A percentile compares a stretch with the other conserved stretches of the same genome.
phyloP scores from a whole-genome alignment of 2,113 vertebrate genomes.

The Pipa parva region DNA sequence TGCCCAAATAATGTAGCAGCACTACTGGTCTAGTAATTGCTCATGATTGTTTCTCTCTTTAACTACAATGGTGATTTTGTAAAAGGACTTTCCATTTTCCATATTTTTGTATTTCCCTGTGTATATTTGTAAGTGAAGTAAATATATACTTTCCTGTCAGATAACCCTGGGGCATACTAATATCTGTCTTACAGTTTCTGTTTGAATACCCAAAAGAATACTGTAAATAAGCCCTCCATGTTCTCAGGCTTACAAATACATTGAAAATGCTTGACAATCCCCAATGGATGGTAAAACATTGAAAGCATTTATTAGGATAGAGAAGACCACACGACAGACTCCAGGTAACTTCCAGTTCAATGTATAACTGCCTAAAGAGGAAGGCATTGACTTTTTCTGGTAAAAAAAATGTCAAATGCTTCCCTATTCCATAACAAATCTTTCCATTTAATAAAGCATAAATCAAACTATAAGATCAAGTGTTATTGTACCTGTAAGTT shows the following conservation, averaged over 20 bases:
- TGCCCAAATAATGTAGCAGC: too few relatives aligned
- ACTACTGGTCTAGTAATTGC: too few relatives aligned
- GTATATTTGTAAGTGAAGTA: not conserved
- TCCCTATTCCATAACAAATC: not conserved
- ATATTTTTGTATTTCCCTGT: not conserved
- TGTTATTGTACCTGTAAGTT: too few relatives aligned
- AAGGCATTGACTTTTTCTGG: constrained; percentile 30
- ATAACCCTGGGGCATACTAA: constrained; percentile 22
- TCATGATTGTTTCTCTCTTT: too few relatives aligned
- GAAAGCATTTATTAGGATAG: constrained; percentile 41
- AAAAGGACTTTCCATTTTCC: too few relatives aligned
- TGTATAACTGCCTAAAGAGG: constrained; percentile 33
- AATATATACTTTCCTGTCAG: constrained; percentile 8
- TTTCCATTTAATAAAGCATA: not conserved
- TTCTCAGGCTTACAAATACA: constrained; percentile 33
- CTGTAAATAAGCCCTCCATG: constrained; percentile 21
- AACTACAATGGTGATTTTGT: too few relatives aligned
- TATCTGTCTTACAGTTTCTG: constrained; percentile 25
- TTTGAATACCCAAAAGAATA: constrained; percentile 33
- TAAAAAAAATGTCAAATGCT: constrained; percentile 24
- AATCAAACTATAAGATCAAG: too few relatives aligned
- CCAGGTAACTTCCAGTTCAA: constrained; percentile 35
- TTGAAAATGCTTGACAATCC: constrained; percentile 37
- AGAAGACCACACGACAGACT: constrained; percentile 33
- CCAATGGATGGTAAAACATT: constrained; percentile 31